phyloP scores from a whole-genome alignment of 2,888 invertebrate genomes.

The Drosophila mimica region DNA sequence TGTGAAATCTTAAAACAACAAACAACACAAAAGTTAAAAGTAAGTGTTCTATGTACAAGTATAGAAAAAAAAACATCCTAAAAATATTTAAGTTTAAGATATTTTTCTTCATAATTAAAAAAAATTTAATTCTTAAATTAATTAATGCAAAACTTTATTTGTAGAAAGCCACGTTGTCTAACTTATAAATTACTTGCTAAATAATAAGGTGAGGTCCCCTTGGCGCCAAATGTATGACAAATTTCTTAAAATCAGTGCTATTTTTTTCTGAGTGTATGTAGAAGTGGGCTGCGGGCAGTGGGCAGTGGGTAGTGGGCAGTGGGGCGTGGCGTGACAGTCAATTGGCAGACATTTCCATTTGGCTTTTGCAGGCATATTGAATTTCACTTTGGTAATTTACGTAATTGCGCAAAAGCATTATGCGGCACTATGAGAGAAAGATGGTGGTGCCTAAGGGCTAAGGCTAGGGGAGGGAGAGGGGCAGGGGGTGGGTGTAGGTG shows the following conservation, averaged over 20 bases:
- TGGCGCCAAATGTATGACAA: background rate
- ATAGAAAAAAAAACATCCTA: background rate
- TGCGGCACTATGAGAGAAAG: slow-evolving; percentile 14
- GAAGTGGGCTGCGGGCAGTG: background rate
- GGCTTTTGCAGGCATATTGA: slow-evolving; percentile 63
- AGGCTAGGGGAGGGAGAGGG: background rate
- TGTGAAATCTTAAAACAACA: background rate
- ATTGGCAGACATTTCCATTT: slow-evolving; percentile 49
- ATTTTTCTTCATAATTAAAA: no score
- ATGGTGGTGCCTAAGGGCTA: background rate
- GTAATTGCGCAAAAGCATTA: slow-evolving; percentile 68
- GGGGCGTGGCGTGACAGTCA: slow-evolving; percentile 26
- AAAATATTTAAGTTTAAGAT: background rate
- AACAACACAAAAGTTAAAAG: background rate
- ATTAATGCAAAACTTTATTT: background rate
- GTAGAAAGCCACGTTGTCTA: background rate
- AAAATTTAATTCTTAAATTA: background rate
- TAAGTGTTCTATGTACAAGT: no score
- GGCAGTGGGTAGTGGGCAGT: background rate
- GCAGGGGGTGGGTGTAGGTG: no score
- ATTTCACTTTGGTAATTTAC: slow-evolving; percentile 74
- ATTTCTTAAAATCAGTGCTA: background rate
- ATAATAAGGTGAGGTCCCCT: background rate
- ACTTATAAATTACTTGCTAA: background rate
- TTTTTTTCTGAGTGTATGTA: background rate